Conservation (phyloP, 1,140 invertebrate species). For the Drosophila mayri region DNA sequence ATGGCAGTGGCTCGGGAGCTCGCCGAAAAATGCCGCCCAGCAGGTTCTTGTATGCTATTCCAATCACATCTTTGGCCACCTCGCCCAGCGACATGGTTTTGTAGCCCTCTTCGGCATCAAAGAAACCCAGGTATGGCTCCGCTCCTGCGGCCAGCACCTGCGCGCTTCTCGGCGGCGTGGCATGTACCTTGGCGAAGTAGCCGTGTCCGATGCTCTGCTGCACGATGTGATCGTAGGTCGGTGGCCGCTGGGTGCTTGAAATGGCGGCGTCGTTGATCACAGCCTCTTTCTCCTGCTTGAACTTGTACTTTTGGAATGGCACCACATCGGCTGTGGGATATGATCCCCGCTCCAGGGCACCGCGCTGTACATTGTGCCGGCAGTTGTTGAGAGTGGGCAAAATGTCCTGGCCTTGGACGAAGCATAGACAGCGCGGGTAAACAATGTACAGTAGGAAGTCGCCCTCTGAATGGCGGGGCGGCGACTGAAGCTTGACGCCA, state of each 20-base stretch:
- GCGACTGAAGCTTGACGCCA: conserved; percentile 93
- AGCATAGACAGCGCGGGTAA: conserved; percentile 91
- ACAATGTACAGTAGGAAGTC: conserved; percentile 91
- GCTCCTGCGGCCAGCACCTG: conserved; percentile 92
- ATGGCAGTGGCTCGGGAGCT: conserved; percentile 25
- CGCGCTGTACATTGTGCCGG: conserved; percentile 70
- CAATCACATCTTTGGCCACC: conserved; percentile 95
- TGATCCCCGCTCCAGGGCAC: conserved; percentile 40
- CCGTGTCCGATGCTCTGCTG: conserved; percentile 85
- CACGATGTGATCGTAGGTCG: conserved; percentile 94
- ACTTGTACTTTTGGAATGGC: conserved; percentile 93
- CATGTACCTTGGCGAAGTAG: conserved; percentile 87
- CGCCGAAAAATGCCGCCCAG: conserved; percentile 70
- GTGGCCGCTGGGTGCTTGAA: conserved; percentile 90
- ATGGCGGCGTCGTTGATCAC: conserved; percentile 91
- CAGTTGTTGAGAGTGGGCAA: conserved; percentile 86
- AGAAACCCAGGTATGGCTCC: conserved; percentile 94
- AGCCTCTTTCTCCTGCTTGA: conserved; percentile 89
- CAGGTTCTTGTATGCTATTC: conserved; percentile 88
- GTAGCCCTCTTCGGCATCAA: conserved; percentile 95
- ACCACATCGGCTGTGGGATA: conserved; percentile 76
- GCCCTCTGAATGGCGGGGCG: conserved; percentile 88
- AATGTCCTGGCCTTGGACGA: conserved; percentile 93
- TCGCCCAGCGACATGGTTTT: conserved; percentile 90
- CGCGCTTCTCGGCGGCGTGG: conserved; percentile 91